Evolutionary conservation across 2,797 vertebrate genomes (phyloP), one percentile per base, ranked within the genome.

Genomic region (Antrozous pallidus): DNA sequence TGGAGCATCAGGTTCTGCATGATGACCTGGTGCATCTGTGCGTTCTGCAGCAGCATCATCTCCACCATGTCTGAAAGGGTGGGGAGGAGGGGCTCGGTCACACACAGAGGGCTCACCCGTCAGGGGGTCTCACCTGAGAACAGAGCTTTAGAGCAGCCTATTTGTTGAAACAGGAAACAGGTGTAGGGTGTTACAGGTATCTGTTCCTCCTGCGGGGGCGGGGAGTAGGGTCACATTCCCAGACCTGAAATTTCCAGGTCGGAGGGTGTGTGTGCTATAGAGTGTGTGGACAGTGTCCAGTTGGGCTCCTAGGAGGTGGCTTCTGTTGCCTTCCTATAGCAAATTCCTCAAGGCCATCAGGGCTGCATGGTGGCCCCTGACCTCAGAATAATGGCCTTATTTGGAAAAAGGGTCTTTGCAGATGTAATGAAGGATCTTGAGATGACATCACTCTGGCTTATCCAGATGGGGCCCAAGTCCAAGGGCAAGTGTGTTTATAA

Each of bases 1-100:
- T 98, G 99, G 96, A 99, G 97, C 99, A 99, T 99, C 98, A 99
- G 98, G 94, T 98, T 99, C 95, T 99, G 99, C 99, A 99, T 99
- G 90, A 99, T 97, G 92, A 99, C 98, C 98, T 99, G 99, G 97
- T 99, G 98, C 99, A 99, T 98, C 97, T 99, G 99, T 0, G 99
- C 99, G 0, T 99, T 99, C 98, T 99, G 99, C 98, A 99, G 98
- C 74, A 99, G 97, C 99, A 99, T 99, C 98, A 99, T 94, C 95
- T 99, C 99, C 58, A 99, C 98, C 99, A 99, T 98, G 56, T 99
- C 99, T 99, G 94, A 5, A 67, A 82, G 81, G 56, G 85, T 8
- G 77, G 18, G 18, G 8, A 1, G 6, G n/a, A 11, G 9, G 47
- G 20, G 56, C 56, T 11, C 8, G 0, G 18, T 63, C 36, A 54